A percentile compares a stretch with the other conserved stretches of the same genome.
These are phyloP conservation scores for Silurus meridionalis DNA, from an alignment of 2,113 vertebrate species.

Conservation along the genomic window DNA sequence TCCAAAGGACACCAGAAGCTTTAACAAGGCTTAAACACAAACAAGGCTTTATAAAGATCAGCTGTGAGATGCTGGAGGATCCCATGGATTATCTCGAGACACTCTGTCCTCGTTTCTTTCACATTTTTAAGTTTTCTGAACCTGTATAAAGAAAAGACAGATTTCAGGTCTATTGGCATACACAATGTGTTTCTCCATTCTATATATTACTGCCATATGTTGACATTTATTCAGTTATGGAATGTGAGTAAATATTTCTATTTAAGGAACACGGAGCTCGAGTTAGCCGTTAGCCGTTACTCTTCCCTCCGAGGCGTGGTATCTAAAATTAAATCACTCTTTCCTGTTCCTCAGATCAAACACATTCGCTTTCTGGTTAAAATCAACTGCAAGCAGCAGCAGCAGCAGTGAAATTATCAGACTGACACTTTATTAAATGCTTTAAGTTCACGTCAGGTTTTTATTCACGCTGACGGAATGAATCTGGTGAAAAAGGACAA, in stretches of 20 bases:
- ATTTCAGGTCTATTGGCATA: not conserved
- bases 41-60: not conserved
- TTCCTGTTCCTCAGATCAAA: conserved; percentile 46
- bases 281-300: conserved; percentile 37
- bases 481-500: not conserved
- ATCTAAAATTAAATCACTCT: conserved; percentile 56
- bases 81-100: not conserved
- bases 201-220: not conserved
- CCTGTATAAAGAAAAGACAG: not conserved
- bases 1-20: no score
- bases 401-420: conserved; percentile 40
- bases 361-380: conserved; percentile 41
- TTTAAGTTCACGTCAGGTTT: conserved; percentile 16
- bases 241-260: not conserved
- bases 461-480: not conserved
- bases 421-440: conserved; percentile 36
- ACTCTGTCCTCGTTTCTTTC: not conserved
- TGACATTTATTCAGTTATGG: not conserved
- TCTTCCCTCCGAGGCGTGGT: conserved; percentile 18
- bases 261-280: not conserved
- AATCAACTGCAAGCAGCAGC: conserved; percentile 14
- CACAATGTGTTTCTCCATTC: not conserved
- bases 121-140: not conserved
- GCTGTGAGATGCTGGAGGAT: not conserved
- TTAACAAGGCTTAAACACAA: not conserved